phyloP scores from a whole-genome alignment of 2,113 vertebrate species.

The Pterocles gutturalis region DNA sequence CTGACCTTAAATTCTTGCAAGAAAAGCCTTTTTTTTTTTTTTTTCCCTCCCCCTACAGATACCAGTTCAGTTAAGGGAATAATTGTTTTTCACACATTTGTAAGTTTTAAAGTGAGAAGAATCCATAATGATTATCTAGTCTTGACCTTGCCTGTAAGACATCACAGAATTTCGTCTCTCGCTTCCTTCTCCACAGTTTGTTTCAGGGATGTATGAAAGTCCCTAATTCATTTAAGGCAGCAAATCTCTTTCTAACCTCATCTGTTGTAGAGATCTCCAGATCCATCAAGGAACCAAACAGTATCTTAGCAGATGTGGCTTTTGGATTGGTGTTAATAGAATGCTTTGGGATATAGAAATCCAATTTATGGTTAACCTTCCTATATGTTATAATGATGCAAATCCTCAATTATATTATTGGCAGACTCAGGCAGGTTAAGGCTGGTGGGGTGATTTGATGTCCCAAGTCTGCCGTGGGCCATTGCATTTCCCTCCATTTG shows the following conservation, averaged over 20 bases:
- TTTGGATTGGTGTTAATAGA: neutral
- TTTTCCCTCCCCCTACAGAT: neutral
- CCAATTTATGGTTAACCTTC: neutral
- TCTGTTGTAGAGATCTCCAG: neutral
- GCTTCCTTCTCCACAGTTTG: neutral
- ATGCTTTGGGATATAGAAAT: neutral
- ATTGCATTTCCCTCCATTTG: rapidly evolving
- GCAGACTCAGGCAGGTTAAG: rapidly evolving
- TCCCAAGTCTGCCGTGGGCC: neutral
- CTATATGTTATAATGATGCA: rapidly evolving
- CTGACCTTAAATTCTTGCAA: neutral
- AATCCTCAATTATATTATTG: neutral
- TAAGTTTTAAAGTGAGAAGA: neutral
- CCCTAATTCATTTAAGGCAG: neutral
- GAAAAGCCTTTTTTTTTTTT: neutral
- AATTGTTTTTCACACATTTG: neutral
- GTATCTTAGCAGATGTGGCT: neutral
- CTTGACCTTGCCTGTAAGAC: neutral
- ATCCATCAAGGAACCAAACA: neutral
- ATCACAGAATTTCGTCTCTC: neutral
- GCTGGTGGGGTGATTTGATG: neutral
- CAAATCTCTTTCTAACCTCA: neutral
- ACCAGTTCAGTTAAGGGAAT: neutral
- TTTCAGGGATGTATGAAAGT: neutral
- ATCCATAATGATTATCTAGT: neutral